Evolutionary conservation across 92 coral and sea anemone genomes (phyloP), one percentile per base, ranked within the genome.

Genomic region (Parazoanthus swiftii): DNA sequence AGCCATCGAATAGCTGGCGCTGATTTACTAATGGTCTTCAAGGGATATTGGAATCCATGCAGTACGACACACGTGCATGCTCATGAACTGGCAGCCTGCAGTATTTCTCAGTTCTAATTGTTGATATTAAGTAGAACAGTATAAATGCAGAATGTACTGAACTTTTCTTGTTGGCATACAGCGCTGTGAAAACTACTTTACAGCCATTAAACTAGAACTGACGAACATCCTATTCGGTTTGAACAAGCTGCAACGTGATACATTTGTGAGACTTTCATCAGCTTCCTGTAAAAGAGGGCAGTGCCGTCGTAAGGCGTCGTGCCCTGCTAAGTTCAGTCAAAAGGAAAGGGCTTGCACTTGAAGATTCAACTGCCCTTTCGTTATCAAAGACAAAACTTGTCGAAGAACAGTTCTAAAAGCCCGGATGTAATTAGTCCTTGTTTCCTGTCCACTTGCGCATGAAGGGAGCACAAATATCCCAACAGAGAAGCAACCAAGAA

Each of bases 11-110:
- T 16, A 56, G 65, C 39, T 26, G 71, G 18, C 29, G 72, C 59
- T 80, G 13, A 80, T 58, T 79, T 35, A 11, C 58, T 66, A 79
- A 79, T 79, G 29, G 70, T 50, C 29, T 51, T 10, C 33, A 80
- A 16, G 8, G 20, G 44, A 80, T 80, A 80, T 80, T 80, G 71
- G 48, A 29, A 58, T 42, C 11, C 6, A 29, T 29, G 33, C 33
- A 58, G 9, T 58, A 8, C 14, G 85, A 15, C 16, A 43, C 72
- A 54, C 70, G 85, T 33, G n/a, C n/a, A n/a, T n/a, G 72, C 38
- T 56, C n/a, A n/a, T 54, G 18, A 25, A 58, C 3, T 63, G 70
- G 70, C 26, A 18, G 8, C 8, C 5, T 63, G 72, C 26, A 29
- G 71, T 8, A 26, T 79, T 18, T 46, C 56, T 79, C 33, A 29